Base-by-base conservation (phyloP, 2,113 vertebrate genomes). In the Corythaeola cristata region DNA sequence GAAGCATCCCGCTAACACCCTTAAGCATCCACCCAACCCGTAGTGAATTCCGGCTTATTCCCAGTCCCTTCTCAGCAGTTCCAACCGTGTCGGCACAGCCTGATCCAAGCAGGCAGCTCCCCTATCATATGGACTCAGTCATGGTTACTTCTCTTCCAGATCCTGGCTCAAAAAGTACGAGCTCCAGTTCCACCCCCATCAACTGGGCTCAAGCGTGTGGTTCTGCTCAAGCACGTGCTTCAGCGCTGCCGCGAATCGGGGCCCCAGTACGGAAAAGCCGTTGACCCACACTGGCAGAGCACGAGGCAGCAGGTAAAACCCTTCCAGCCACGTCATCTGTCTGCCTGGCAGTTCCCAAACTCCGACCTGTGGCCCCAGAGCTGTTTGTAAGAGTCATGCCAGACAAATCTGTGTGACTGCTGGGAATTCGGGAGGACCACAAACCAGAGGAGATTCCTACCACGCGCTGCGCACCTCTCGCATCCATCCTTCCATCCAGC, bases 401-500 rank as follows among this genome's bases (percentile, higher is more conserved):
- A 19, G 59, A 52, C 35, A 20, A 52, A 41, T 14, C 68, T 69
- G 37, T 9, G 1, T 13, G 7, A 5, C n/a, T 15, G 5, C 39
- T 5, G 23, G 58, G 19, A 21, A 30, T 23, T 2, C 5, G 55
- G 58, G 23, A 63, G 15, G 37, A 44, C 21, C 41, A 10, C n/a
- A 23, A 12, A 7, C 12, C 32, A 8, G 3, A 4, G 35, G 50
- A 41, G 22, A 7, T n/a, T 13, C 9, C 23, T 32, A 33, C 32
- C 5, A 0, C 74, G 35, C 11, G 1, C 45, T 26, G 8, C 3
- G 21, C 8, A 15, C 47, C 39, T 15, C 68, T 44, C 1, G 0
- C 26, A 17, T 12, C 76, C 62, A 19, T 7, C 45, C 67, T 26
- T 20, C 53, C 81, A 30, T 19, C 66, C 15, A 18, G 7, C 60